Base-by-base conservation (phyloP, 2,113 vertebrate genomes). In the Nanorana parkeri region DNA sequence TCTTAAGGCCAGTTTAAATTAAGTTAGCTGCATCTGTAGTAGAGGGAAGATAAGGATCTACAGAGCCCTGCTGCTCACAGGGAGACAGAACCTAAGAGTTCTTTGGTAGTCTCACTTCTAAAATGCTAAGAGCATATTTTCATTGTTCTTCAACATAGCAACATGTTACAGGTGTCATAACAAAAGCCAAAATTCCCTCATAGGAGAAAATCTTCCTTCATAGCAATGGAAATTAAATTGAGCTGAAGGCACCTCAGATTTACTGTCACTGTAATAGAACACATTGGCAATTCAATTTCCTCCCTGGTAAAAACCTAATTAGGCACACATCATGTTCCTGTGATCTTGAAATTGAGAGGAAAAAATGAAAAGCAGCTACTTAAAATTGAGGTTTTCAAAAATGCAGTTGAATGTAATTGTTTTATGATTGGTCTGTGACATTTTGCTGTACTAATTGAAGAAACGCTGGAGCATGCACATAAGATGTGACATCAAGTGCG, bases 251-350 rank as follows among this genome's bases (percentile, higher is more conserved):
- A 15, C 64, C 71, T 67, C 63, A 76, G 68, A 83, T 74, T 83
- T 36, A 5, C 80, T 83, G 80, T 83, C 80, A 83, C 72, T 83
- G 16, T 83, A 83, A 83, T 76, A 83, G 72, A 83, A 76, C 72
- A 60, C 64, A 83, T 64, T 83, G 80, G 71, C 80, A 83, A 76
- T 83, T 83, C 80, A 83, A 83, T 83, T 83, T 83, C 80, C 69
- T 82, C 72, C 58, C 72, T 83, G 80, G 80, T 83, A 83, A 83
- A 83, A 83, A 76, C 63, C 80, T 83, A 83, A 83, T 83, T 83
- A 83, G 71, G 80, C 72, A 66, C 80, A 76, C 80, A 83, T 83
- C 80, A 83, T 83, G 54, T 83, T 83, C 64, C 72, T 83, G 72
- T 83, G 80, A 83, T 83, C 80, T 83, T 60, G 63, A 75, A 83